Percentiles rank a stretch among this genome's conserved stretches.
Conservation (phyloP, 1,140 invertebrate genomes). For the Hesperophylax magnus region DNA sequence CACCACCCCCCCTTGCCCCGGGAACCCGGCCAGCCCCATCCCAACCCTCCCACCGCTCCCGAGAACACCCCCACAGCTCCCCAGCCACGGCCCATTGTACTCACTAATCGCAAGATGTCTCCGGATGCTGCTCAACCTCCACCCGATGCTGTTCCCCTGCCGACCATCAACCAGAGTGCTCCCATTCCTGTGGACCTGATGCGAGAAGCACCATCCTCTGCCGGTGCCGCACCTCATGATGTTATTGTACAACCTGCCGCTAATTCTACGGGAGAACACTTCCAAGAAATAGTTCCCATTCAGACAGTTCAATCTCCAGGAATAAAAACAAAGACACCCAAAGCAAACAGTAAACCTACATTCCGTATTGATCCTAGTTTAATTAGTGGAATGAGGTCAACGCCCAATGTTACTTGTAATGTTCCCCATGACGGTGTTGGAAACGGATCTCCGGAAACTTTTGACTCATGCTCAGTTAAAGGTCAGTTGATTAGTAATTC, state of each 20-base stretch:
- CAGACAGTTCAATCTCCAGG: slow-evolving; percentile 1
- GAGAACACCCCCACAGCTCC: neutral
- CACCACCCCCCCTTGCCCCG: slow-evolving; percentile 59
- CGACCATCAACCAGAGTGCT: too few relatives aligned
- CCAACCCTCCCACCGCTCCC: slow-evolving; percentile 53
- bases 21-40: slow-evolving; percentile 51
- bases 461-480: neutral
- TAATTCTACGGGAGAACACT: neutral
- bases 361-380: slow-evolving; percentile 54
- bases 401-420: slow-evolving; percentile 18
- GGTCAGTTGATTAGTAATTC: neutral
- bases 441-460: neutral
- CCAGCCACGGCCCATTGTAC: neutral
- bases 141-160: too few relatives aligned
- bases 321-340: neutral
- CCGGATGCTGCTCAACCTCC: too few relatives aligned
- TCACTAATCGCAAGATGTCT: neutral
- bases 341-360: slow-evolving; percentile 41
- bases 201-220: too few relatives aligned
- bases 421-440: neutral
- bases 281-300: slow-evolving; percentile 15
- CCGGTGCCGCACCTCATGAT: neutral
- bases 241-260: neutral
- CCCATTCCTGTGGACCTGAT: too few relatives aligned
- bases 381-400: slow-evolving; percentile 42